Conservation (phyloP, 2,888 invertebrate genomes). For the Cephus nigrinus region DNA sequence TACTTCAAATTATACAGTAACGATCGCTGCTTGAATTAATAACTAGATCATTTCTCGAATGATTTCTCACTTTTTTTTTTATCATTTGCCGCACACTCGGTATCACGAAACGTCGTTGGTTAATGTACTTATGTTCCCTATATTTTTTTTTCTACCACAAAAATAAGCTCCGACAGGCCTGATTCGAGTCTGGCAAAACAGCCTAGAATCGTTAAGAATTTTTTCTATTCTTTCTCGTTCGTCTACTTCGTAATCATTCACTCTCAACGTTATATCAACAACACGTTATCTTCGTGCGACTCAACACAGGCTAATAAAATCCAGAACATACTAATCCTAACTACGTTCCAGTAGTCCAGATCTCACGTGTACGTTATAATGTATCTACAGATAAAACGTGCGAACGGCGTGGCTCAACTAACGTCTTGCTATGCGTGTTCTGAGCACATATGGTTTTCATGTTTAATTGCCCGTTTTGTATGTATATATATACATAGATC, state of each 20-base stretch:
- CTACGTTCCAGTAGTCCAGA: neutral
- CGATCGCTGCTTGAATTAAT: conserved; percentile 1
- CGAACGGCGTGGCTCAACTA: conserved; percentile 16
- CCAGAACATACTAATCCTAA: neutral
- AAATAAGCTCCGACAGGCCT: neutral
- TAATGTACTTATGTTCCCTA: neutral
- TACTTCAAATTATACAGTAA: neutral
- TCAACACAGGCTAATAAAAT: neutral
- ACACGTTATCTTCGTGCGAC: neutral
- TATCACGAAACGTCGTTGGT: neutral
- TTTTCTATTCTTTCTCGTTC: neutral
- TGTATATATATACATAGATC: neutral
- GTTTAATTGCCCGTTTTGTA: neutral
- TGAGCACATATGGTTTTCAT: conserved; percentile 30
- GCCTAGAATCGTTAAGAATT: neutral
- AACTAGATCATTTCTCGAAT: neutral
- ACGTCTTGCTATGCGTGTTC: conserved; percentile 32
- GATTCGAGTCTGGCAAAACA: neutral
- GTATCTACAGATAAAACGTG: neutral
- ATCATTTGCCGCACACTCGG: neutral
- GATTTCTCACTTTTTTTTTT: neutral
- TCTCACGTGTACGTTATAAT: neutral
- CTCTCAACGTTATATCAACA: neutral
- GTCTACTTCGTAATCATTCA: neutral
- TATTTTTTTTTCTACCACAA: neutral